These are phyloP conservation scores for Eupeodes luniger DNA, from an alignment of 2,888 invertebrate genomes.

Conservation along the genomic window DNA sequence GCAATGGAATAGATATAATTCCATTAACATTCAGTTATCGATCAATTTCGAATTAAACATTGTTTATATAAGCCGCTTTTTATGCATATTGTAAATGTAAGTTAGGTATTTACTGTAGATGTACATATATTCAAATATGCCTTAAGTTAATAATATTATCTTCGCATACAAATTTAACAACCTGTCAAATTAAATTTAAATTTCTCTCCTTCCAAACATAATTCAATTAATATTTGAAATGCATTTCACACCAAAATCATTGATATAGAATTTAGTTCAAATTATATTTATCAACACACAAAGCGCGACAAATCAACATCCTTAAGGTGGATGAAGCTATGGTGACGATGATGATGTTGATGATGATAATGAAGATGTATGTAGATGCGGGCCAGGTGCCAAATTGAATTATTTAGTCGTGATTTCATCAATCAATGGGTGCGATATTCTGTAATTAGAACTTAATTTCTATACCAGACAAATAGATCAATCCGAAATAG, in stretches of 20 bases:
- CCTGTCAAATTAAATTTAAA: constrained; percentile 46
- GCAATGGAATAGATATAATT: no score
- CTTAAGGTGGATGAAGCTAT: constrained; percentile 22
- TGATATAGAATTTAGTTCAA: constrained; percentile 19
- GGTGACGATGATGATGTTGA: constrained; percentile 2
- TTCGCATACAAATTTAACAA: no score
- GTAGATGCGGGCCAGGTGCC: constrained; percentile 59
- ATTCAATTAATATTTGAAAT: constrained; percentile 60
- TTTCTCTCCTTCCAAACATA: constrained; percentile 6
- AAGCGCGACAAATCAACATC: constrained; percentile 52
- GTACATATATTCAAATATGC: no score
- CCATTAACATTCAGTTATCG: no score
- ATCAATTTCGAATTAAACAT: no score
- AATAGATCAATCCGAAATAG: background rate
- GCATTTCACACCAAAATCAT: constrained; percentile 24
- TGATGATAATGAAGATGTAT: constrained; percentile 25
- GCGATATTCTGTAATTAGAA: constrained; percentile 56
- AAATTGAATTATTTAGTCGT: constrained; percentile 71
- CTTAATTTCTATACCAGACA: constrained; percentile 50
- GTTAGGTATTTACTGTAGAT: no score
- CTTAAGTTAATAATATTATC: no score
- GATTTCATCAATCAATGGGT: constrained; percentile 74
- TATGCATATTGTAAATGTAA: no score
- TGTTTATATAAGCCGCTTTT: no score
- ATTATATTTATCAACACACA: constrained; percentile 6